Evolutionary conservation across 2,797 vertebrate genomes (phyloP).

Genomic region (Ctenopoma kingsleyae): DNA sequence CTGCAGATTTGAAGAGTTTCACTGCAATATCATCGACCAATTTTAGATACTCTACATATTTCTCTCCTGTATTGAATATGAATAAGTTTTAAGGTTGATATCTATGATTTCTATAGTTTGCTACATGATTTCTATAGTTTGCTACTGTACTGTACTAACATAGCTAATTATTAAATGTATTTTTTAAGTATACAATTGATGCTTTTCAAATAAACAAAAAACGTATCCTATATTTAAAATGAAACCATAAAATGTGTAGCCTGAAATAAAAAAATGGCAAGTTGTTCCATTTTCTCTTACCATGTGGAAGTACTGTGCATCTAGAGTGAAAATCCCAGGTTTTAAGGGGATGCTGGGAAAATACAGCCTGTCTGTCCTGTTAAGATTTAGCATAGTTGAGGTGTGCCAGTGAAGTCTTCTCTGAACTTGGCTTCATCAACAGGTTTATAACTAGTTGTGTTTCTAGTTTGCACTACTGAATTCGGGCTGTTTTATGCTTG

Average conservation of each 20-base stretch:
- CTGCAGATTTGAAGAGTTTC: constrained; percentile 10
- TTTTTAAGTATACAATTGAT: neutral
- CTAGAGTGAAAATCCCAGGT: neutral
- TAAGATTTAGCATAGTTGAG: constrained; percentile 18
- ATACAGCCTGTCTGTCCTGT: neutral
- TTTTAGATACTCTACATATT: neutral
- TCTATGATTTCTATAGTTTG: neutral
- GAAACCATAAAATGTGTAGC: neutral
- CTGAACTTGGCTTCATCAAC: constrained; percentile 47
- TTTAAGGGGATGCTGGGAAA: neutral
- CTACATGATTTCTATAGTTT: neutral
- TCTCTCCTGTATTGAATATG: neutral
- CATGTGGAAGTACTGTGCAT: neutral
- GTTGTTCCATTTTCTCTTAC: neutral
- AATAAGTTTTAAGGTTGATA: neutral
- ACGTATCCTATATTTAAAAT: neutral
- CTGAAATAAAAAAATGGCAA: neutral
- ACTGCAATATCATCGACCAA: neutral
- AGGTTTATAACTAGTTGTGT: constrained; percentile 53
- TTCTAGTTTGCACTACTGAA: constrained; percentile 86
- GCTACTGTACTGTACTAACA: neutral
- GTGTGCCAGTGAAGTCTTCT: constrained; percentile 1
- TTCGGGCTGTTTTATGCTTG: constrained; percentile 90
- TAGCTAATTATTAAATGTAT: neutral
- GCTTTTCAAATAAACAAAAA: neutral